phyloP scores from a whole-genome alignment of 1,140 invertebrate species.

The Bombus superbus region DNA sequence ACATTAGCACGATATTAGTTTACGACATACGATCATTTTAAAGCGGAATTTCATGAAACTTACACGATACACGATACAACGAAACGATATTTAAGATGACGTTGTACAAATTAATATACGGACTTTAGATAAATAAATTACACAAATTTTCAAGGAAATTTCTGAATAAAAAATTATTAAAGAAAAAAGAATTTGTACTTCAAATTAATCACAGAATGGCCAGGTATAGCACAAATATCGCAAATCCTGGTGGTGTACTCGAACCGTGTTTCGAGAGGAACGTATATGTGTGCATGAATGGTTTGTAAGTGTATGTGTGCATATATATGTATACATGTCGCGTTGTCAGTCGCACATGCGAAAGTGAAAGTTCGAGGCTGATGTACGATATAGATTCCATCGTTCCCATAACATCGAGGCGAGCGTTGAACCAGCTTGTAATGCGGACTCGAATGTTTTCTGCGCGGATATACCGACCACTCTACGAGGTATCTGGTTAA shows the following conservation, averaged over 20 bases:
- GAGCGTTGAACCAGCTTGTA: slow-evolving; percentile 49
- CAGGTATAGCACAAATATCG: neutral
- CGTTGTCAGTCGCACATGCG: slow-evolving; percentile 56
- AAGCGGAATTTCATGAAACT: neutral
- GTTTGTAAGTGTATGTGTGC: neutral
- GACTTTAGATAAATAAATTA: no score
- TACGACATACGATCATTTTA: neutral
- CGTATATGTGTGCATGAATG: neutral
- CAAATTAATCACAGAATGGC: neutral
- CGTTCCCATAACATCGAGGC: slow-evolving; percentile 59
- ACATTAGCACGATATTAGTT: no score
- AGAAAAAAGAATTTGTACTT: neutral
- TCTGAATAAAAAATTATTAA: no score
- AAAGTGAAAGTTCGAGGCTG: slow-evolving; percentile 67
- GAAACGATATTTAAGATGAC: no score
- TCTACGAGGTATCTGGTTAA: slow-evolving; percentile 26
- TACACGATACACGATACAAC: neutral
- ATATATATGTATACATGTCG: slow-evolving; percentile 19
- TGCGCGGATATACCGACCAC: neutral
- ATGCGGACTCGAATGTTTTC: slow-evolving; percentile 34
- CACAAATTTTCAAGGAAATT: no score
- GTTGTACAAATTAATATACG: no score
- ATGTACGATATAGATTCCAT: slow-evolving; percentile 60
- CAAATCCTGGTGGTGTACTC: neutral
- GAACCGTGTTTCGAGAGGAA: neutral